Conservation (phyloP, 2,888 invertebrate genomes). For the Amphimallon solstitiale region DNA sequence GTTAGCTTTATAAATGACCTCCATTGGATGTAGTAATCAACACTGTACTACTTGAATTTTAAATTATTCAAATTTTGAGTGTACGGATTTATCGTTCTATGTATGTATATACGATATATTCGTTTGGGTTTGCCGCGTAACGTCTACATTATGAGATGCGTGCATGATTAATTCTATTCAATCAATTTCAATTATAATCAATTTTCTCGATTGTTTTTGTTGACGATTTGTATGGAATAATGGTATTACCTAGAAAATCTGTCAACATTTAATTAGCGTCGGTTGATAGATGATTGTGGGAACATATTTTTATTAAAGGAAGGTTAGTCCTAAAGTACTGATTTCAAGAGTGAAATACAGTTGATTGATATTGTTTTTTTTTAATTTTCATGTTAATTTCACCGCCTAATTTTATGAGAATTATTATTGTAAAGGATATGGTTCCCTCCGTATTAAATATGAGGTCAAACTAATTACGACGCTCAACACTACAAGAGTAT, state of each 20-base stretch:
- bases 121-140: constrained; percentile 1
- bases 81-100: constrained; percentile 16
- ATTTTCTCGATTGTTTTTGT: constrained; percentile 16
- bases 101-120: constrained; percentile 10
- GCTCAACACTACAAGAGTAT: no score
- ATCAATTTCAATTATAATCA: constrained; percentile 20
- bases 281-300: constrained; percentile 3
- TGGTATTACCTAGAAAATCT: not conserved
- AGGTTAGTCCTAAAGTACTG: no score
- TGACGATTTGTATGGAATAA: not conserved
- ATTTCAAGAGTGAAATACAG: no score
- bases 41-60: constrained; percentile 32
- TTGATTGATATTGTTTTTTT: no score
- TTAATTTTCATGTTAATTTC: no score
- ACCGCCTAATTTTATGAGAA: no score
- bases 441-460: no score
- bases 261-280: constrained; percentile 14
- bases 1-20: constrained; percentile 32
- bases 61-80: constrained; percentile 35
- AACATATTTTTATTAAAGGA: not conserved
- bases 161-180: constrained; percentile 15
- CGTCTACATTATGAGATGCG: not conserved
- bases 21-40: constrained; percentile 28
- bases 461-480: no score
- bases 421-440: no score